Base-by-base conservation (phyloP, 1,140 invertebrate species). In the Sinonovacula constricta region DNA sequence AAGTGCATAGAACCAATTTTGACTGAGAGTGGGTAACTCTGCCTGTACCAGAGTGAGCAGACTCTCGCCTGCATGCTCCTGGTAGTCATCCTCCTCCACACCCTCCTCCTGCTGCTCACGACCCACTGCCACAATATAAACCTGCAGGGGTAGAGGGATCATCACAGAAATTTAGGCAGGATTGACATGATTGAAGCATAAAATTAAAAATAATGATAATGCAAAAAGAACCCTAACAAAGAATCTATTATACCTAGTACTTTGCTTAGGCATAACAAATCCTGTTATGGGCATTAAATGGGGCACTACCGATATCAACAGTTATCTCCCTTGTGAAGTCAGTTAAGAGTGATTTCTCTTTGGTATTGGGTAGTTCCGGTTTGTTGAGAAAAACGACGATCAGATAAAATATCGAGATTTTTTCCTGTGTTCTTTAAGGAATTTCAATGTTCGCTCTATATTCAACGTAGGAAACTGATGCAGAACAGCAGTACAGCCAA, bases 1-100 rank as follows among this genome's bases (percentile, higher is more conserved):
- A 69, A 99, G 92, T 1, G 97, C 97, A 5, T 96, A 95, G 18
- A 99, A 91, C 98, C 98, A 99, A 90, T 99, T 95, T 80, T 96
- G 94, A 74, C 97, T 97, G 39, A 99, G 92, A 87, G 95, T 95
- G 66, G 95, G 92, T 60, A 99, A 92, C 91, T 99, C 97, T 2
- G 98, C 98, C 87, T 98, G 95, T 0, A 99, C 98, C 18, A 99
- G 92, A 81, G 95, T 95, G 24, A 99, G 88, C 30, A 99, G 91
- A 85, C 92, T 93, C 91, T 92, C 92, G 94, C 97, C 86, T 49
- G 82, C 81, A 33, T 59, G 59, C 15, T 88, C 86, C 4, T 95
- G 93, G 87, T 94, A 94, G 56, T 94, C 94, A 56, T 95, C 93
- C 63, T 94, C 94, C 15, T 92, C 87, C 56, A 39, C 18, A 18